phyloP scores from a whole-genome alignment of 2,113 vertebrate genomes.

The Ginglymostoma cirratum region DNA sequence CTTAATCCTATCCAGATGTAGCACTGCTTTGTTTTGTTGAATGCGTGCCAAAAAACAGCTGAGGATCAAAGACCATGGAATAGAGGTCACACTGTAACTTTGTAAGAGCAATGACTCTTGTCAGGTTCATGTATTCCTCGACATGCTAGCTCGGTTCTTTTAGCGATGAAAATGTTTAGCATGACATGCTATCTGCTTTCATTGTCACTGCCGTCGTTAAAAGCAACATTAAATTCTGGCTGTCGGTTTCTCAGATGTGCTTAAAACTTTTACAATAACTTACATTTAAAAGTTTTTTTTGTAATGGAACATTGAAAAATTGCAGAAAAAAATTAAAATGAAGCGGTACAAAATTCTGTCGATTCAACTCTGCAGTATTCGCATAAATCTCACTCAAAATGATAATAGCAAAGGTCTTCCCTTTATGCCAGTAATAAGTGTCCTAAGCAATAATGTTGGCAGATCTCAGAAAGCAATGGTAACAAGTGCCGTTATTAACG shows the following conservation, averaged over 20 bases:
- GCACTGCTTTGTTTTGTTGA: neutral
- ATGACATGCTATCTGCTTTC: neutral
- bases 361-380: neutral
- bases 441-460: neutral
- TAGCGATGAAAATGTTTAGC: neutral
- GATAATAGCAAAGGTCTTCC: neutral
- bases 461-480: neutral
- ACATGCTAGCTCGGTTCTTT: neutral
- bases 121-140: neutral
- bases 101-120: neutral
- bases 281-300: neutral
- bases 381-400: neutral
- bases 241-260: neutral
- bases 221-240: neutral
- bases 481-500: neutral
- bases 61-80: neutral
- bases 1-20: neutral
- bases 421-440: neutral
- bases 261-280: neutral
- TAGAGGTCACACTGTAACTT: neutral
- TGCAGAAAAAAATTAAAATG: neutral
- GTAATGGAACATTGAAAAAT: neutral
- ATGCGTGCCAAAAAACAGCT: neutral
- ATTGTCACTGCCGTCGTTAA: neutral
- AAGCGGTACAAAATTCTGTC: neutral